Evolutionary conservation across 2,797 vertebrate genomes (phyloP).

Genomic region (Myotis vivesi): DNA sequence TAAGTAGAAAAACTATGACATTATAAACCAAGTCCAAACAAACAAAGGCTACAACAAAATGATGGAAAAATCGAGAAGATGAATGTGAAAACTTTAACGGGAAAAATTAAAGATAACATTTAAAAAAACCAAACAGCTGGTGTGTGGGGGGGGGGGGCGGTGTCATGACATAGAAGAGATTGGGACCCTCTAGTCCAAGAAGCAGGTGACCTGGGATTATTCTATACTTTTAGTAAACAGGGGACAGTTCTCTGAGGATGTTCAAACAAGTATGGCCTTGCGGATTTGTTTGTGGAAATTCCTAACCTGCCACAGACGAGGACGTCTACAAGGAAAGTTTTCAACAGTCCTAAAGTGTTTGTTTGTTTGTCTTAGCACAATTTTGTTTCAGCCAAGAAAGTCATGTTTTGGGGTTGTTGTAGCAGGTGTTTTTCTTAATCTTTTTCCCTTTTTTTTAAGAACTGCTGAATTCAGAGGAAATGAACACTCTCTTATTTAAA

Average conservation of each 20-base stretch:
- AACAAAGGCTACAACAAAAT: neutral
- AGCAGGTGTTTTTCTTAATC: slow-evolving; percentile 87
- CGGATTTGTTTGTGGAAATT: neutral
- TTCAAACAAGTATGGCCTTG: neutral
- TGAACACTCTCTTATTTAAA: slow-evolving; percentile 88
- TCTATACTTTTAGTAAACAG: neutral
- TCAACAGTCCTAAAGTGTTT: neutral
- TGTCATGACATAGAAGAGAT: neutral
- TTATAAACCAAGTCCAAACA: neutral
- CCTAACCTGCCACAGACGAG: neutral
- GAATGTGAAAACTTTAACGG: neutral
- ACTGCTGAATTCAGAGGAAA: slow-evolving; percentile 86
- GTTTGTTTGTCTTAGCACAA: slow-evolving; percentile 38
- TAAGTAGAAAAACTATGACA: slow-evolving; percentile 15
- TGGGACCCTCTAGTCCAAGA: neutral
- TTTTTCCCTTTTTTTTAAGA: slow-evolving; percentile 72
- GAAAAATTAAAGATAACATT: neutral
- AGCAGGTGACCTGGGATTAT: neutral
- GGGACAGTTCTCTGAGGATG: neutral
- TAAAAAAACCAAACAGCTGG: neutral
- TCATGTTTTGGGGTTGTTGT: slow-evolving; percentile 68
- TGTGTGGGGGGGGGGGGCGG: rapidly evolving
- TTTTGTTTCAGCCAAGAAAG: slow-evolving; percentile 51
- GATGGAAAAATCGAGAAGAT: neutral
- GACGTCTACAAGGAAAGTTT: neutral